Evolutionary conservation across 2,113 vertebrate species (phyloP).

Genomic region (Anhinga anhinga): DNA sequence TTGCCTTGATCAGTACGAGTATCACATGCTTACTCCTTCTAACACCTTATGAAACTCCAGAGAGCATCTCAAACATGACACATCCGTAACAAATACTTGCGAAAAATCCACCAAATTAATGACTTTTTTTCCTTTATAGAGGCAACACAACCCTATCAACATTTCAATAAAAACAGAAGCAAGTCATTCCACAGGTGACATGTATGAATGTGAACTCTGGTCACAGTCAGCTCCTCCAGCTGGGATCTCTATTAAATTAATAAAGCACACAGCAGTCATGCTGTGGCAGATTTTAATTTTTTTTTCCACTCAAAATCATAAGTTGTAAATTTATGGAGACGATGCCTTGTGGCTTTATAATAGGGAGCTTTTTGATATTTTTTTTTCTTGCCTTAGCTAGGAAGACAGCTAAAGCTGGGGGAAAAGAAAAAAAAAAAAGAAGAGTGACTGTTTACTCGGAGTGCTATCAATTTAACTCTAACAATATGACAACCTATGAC

Average conservation of each 20-base stretch:
- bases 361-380: not conserved
- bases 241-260: not conserved
- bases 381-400: not conserved
- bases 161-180: not conserved
- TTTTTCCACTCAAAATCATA: not conserved
- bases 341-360: not conserved
- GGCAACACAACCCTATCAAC: not conserved
- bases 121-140: not conserved
- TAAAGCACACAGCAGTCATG: not conserved
- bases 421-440: rapidly evolving
- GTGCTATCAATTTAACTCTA: not conserved
- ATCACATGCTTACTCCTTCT: not conserved
- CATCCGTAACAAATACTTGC: not conserved
- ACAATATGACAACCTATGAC: not conserved
- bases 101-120: not conserved
- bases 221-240: not conserved
- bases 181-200: not conserved
- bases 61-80: not conserved
- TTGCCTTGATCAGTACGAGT: not conserved
- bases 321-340: not conserved
- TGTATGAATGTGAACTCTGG: not conserved
- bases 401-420: not conserved
- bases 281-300: not conserved
- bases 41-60: not conserved
- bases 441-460: not conserved